Base-by-base conservation (phyloP, 2,113 vertebrate genomes). In the Ifrita kowaldi region DNA sequence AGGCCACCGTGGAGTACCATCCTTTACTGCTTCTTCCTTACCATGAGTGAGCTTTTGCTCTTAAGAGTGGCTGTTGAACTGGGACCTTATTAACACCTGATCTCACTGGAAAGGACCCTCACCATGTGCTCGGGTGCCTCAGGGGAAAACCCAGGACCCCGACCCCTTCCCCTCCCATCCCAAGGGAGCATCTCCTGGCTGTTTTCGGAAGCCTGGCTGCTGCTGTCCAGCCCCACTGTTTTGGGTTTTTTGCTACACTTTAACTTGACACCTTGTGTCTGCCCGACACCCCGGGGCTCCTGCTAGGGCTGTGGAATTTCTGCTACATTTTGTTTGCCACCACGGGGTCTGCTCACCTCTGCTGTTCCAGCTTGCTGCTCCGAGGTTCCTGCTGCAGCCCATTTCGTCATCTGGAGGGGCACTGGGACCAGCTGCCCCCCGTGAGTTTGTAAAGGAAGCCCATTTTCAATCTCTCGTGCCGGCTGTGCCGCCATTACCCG, bases 31-130 rank as follows among this genome's bases (percentile, higher is more conserved):
- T 82, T 69, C 14, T 47, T 39, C n/a, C 22, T 68, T 22, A 27
- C n/a, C 2, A 0, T 27, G 18, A 3, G 5, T 49, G n/a, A 39
- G 10, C 17, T 9, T 47, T 22, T 22, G 24, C 23, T 49, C 1
- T 0, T 27, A 28, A n/a, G 52, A 68, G 14, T 0, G 0, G 12
- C 23, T 1, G 0, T 28, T 41, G 23, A 69, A 49, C 18, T 33
- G 28, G 28, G n/a, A 49, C 18, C 5, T 59, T 28, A 9, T 14
- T 11, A 33, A 59, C 14, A 81, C 18, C 14, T 2, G 2, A 12
- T n/a, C 14, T 15, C 53, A 59, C 7, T 21, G 19, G 23, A 28
- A 69, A 28, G 17, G 30, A n/a, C 30, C 35, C 7, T 59, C 79
- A 41, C 7, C 24, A 35, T 35, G 37, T 79, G 52, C 18, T 33